Evolutionary conservation across 2,888 invertebrate genomes (phyloP).

Genomic region (Hofmannophila pseudospretella): DNA sequence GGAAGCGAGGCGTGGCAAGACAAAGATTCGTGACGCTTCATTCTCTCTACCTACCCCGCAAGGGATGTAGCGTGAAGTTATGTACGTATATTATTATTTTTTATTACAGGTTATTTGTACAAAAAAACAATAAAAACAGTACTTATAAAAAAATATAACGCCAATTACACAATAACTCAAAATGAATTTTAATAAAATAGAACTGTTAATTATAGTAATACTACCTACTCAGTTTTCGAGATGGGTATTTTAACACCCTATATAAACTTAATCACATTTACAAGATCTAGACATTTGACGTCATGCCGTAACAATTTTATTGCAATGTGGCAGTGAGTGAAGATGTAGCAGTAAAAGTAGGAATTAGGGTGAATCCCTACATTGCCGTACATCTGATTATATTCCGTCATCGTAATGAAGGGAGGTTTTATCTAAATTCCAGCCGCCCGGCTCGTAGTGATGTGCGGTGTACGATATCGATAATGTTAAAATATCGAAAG

Average conservation of each 20-base stretch:
- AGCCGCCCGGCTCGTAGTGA: conserved; percentile 17
- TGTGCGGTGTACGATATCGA: conserved; percentile 2
- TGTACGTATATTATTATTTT: no score
- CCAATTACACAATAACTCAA: no score
- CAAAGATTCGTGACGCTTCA: no score
- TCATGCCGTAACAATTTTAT: neutral
- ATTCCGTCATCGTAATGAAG: conserved; percentile 24
- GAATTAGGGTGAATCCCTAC: conserved; percentile 11
- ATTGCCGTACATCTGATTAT: conserved; percentile 24
- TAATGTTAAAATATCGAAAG: neutral
- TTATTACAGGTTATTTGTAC: no score
- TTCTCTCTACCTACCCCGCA: no score
- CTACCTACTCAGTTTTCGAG: neutral
- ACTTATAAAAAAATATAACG: no score
- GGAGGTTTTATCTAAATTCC: conserved; percentile 27
- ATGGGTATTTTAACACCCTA: neutral
- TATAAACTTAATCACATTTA: neutral
- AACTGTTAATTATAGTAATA: no score
- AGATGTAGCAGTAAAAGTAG: conserved; percentile 7
- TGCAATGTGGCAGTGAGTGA: neutral
- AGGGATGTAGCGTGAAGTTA: no score
- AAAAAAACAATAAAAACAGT: no score
- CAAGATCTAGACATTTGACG: neutral
- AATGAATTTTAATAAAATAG: no score
- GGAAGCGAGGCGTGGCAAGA: no score